Percentiles rank a stretch among this genome's conserved stretches.
phyloP scores from a whole-genome alignment of 30 jellyfish, hydroid and myxozoan species.

The Pelagia noctiluca region DNA sequence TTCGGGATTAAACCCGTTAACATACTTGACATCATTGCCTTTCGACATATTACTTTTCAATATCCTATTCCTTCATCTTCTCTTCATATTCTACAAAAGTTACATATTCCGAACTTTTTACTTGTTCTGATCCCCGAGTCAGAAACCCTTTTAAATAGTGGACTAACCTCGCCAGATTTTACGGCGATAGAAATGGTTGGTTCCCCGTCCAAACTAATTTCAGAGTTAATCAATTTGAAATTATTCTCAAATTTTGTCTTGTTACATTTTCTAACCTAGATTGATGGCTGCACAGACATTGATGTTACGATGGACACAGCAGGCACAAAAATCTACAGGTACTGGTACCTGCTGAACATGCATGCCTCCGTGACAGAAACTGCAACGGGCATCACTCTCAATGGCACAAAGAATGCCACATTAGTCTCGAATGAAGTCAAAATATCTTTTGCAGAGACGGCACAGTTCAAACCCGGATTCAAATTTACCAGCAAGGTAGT shows the following conservation, averaged over 20 bases:
- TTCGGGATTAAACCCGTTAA: too few species aligned
- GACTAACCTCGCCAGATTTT: too few species aligned
- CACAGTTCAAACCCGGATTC: slow-evolving; percentile 82
- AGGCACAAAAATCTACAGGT: not conserved
- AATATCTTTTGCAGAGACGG: slow-evolving; percentile 33
- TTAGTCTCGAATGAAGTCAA: slow-evolving; percentile 7
- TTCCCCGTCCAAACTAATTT: too few species aligned
- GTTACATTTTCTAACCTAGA: slow-evolving; percentile 26
- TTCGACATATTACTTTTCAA: too few species aligned
- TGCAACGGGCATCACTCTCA: slow-evolving; percentile 70
- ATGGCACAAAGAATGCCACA: slow-evolving; percentile 38
- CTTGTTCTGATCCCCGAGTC: too few species aligned
- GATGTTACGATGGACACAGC: slow-evolving; percentile 12
- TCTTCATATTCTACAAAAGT: too few species aligned
- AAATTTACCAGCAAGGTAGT: slow-evolving; percentile 65
- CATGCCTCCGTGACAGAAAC: slow-evolving; percentile 73
- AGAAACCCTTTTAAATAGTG: too few species aligned
- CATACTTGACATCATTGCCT: too few species aligned
- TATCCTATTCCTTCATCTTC: too few species aligned
- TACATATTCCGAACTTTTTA: too few species aligned
- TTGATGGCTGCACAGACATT: slow-evolving; percentile 79
- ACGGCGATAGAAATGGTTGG: too few species aligned
- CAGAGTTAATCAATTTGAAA: too few species aligned
- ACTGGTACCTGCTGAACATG: not conserved
- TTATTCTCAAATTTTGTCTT: not conserved